Percentiles rank a stretch among this genome's conserved stretches.
Evolutionary conservation across 1,140 invertebrate species (phyloP).

Genomic region (Physella acuta): DNA sequence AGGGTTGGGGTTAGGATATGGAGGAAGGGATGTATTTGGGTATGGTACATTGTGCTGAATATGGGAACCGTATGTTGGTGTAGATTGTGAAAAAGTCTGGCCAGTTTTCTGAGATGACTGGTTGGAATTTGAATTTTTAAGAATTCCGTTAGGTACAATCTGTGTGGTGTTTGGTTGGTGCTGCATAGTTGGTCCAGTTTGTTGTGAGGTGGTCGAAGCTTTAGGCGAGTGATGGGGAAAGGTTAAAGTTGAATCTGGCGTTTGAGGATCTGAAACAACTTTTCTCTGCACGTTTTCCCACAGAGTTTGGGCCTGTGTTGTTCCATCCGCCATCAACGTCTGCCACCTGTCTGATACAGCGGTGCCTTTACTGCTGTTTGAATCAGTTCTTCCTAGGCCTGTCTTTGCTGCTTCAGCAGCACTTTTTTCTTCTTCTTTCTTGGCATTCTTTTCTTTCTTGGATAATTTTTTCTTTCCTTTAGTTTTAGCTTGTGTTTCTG

Average conservation of each 20-base stretch:
- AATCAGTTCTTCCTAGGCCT: slow-evolving; percentile 15
- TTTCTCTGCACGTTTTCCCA: slow-evolving; percentile 27
- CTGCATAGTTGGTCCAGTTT: not conserved
- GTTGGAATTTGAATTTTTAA: slow-evolving; percentile 6
- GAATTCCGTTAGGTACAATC: slow-evolving; percentile 6
- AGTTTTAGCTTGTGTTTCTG: not conserved
- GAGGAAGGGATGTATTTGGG: no score
- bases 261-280: slow-evolving; percentile 21
- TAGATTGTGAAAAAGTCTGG: not conserved
- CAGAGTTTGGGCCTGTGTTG: slow-evolving; percentile 11
- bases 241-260: slow-evolving; percentile 9
- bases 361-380: not conserved
- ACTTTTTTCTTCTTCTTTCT: slow-evolving; percentile 5
- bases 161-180: not conserved
- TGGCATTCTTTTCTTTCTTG: slow-evolving; percentile 20
- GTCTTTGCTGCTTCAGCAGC: not conserved
- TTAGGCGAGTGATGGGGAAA: not conserved
- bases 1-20: slow-evolving; percentile 8
- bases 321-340: slow-evolving; percentile 12
- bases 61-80: not conserved
- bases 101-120: not conserved
- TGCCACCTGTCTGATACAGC: slow-evolving; percentile 11
- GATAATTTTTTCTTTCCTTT: slow-evolving; percentile 23
- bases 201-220: not conserved
- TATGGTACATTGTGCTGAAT: not conserved